phyloP scores from a whole-genome alignment of 2,888 invertebrate genomes.

The Drosophila lutescens region DNA sequence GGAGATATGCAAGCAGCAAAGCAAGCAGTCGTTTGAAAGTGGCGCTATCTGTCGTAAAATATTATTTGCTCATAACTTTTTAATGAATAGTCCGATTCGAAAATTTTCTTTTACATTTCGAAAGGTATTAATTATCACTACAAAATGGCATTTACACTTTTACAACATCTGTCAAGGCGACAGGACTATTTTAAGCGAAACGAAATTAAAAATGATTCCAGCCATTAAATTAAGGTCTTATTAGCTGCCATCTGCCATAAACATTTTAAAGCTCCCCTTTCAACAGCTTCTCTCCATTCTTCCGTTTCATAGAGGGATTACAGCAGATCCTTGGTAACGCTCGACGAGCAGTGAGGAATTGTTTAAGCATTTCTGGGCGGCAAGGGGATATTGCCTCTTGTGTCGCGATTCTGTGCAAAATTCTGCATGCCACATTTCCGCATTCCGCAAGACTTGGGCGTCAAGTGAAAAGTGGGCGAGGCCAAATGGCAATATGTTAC shows the following conservation, averaged over 20 bases:
- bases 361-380: not conserved
- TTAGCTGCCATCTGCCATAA: slow-evolving; percentile 9
- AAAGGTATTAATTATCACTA: too few species aligned
- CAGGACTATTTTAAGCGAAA: too few species aligned
- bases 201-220: too few species aligned
- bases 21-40: too few species aligned
- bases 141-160: too few species aligned
- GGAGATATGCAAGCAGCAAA: too few species aligned
- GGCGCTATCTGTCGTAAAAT: too few species aligned
- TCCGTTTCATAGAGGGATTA: slow-evolving; percentile 17
- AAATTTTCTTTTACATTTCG: too few species aligned
- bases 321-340: slow-evolving; percentile 22
- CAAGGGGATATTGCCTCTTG: not conserved
- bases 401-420: slow-evolving; percentile 3
- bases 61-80: too few species aligned
- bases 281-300: slow-evolving; percentile 3
- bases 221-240: slow-evolving; percentile 9
- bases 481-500: slow-evolving; percentile 16
- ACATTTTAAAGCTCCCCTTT: slow-evolving; percentile 8
- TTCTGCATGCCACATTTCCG: slow-evolving; percentile 21
- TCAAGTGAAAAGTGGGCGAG: slow-evolving; percentile 18
- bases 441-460: slow-evolving; percentile 6
- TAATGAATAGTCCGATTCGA: too few species aligned
- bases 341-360: not conserved
- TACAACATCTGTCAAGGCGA: too few species aligned